phyloP scores from a whole-genome alignment of 2,797 vertebrate species.

The Babyrousa celebensis region DNA sequence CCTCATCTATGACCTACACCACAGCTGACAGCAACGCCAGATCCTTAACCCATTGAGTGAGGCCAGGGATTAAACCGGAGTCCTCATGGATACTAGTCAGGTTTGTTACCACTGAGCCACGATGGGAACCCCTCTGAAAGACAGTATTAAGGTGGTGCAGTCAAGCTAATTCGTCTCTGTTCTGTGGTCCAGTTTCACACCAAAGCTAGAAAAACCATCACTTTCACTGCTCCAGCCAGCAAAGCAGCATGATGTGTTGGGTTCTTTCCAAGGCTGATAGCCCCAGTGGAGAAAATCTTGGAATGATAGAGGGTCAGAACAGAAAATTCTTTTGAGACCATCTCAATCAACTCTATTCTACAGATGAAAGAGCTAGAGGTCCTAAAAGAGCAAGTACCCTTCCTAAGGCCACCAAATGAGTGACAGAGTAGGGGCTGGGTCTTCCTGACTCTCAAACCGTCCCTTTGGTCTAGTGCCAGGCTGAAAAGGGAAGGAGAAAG shows the following conservation, averaged over 20 bases:
- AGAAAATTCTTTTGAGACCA: neutral
- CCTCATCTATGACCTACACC: no score
- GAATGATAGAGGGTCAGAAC: neutral
- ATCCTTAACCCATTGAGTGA: no score
- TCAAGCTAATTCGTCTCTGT: conserved; percentile 10
- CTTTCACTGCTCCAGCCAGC: neutral
- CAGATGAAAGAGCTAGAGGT: neutral
- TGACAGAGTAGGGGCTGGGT: neutral
- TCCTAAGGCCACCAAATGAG: neutral
- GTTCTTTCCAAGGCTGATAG: neutral
- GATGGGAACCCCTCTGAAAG: neutral
- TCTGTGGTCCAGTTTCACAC: neutral
- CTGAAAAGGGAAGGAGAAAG: conserved; percentile 1
- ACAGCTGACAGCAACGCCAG: no score
- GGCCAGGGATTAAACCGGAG: no score
- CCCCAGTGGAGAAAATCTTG: conserved; percentile 43
- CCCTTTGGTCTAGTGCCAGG: conserved; percentile 32
- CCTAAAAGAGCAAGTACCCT: neutral
- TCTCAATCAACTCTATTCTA: neutral
- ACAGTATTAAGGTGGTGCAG: neutral
- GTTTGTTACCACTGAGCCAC: no score
- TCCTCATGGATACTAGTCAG: no score
- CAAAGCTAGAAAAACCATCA: conserved; percentile 23
- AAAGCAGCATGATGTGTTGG: neutral
- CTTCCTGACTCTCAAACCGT: neutral